A percentile compares a stretch with the other conserved stretches of the same genome.
Evolutionary conservation across 2,888 invertebrate species (phyloP).

Genomic region (Linnaemya vulpina): DNA sequence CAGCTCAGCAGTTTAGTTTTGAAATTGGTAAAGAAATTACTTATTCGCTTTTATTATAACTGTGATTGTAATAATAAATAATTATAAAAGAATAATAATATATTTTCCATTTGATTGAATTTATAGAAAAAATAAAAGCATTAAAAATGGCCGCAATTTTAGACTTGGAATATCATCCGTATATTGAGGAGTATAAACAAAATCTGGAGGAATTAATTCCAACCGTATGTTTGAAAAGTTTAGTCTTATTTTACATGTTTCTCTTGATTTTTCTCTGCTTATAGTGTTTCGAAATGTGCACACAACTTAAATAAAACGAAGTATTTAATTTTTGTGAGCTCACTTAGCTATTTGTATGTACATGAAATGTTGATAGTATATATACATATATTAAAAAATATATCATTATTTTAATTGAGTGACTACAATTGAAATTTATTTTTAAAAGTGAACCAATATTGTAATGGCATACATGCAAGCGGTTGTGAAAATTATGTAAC

Average conservation of each 20-base stretch:
- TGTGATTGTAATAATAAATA: not conserved
- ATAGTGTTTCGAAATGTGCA: not conserved
- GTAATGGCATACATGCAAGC: too few relatives aligned
- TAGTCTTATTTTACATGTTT: not conserved
- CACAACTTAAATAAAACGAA: too few relatives aligned
- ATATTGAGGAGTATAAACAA: constrained; percentile 79
- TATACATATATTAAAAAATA: not conserved
- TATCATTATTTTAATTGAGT: constrained; percentile 22
- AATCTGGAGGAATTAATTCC: constrained; percentile 79
- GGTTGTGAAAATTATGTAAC: too few relatives aligned
- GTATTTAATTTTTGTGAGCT: too few relatives aligned
- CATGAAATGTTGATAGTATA: too few relatives aligned
- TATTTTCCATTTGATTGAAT: constrained; percentile 2
- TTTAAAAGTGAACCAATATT: too few relatives aligned
- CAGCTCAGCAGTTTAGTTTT: constrained; percentile 64
- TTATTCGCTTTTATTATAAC: not conserved
- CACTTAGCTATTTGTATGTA: too few relatives aligned
- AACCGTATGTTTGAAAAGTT: constrained; percentile 76
- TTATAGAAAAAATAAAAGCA: constrained; percentile 40
- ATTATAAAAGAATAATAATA: not conserved
- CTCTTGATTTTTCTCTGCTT: not conserved
- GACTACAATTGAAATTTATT: too few relatives aligned
- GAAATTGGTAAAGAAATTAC: constrained; percentile 38
- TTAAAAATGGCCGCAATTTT: constrained; percentile 79
- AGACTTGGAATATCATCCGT: constrained; percentile 78